phyloP scores from a whole-genome alignment of 2,113 vertebrate genomes.

The Mus musculus region GRCm39 chrX:44187501-44188000 shows the following conservation, averaged over 20 bases:
- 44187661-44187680: constrained; percentile 13
- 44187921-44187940: not conserved
- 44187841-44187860: constrained; percentile 48
- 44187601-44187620: not conserved
- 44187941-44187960: not conserved
- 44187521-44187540: not conserved
- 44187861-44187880: constrained; percentile 45
- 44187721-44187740: not conserved
- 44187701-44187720: constrained; percentile 11
- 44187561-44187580: constrained; percentile 20
- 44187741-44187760: constrained; percentile 34
- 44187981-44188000: not conserved
- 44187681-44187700: constrained; percentile 13
- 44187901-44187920: constrained; percentile 33
- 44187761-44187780: constrained; percentile 56
- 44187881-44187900: constrained; percentile 34
- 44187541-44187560: constrained; percentile 24
- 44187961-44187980: constrained; percentile 38
- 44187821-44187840: constrained; percentile 51
- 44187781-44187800: constrained; percentile 63
- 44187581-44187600: not conserved
- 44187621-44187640: not conserved
- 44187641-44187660: constrained; percentile 25
- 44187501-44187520: not conserved
- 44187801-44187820: constrained; percentile 5